Conservation (phyloP, 2,113 vertebrate genomes). For the Acrocephalus arundinaceus region DNA sequence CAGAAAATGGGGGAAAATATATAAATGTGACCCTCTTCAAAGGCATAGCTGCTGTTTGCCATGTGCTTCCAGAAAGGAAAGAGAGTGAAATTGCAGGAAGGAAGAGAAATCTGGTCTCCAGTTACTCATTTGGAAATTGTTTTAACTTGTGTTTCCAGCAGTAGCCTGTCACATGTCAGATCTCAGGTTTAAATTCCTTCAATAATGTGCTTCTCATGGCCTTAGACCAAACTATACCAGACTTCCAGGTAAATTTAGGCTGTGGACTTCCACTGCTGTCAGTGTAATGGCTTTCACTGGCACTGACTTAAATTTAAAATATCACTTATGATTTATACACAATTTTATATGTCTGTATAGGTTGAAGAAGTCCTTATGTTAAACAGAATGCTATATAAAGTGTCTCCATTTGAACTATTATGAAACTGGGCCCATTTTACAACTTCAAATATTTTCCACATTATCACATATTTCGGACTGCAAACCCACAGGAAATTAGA, state of each 20-base stretch:
- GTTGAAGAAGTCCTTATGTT: neutral
- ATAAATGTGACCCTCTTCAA: neutral
- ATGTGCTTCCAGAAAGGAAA: neutral
- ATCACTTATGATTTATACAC: neutral
- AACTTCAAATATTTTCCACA: constrained; percentile 33
- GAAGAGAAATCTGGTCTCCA: neutral
- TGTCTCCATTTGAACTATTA: neutral
- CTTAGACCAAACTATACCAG: neutral
- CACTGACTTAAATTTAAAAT: neutral
- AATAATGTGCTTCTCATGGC: neutral
- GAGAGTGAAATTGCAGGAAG: neutral
- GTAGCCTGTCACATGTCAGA: neutral
- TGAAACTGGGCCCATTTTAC: constrained; percentile 12
- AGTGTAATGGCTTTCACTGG: neutral
- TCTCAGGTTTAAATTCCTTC: neutral
- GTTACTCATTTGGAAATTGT: neutral
- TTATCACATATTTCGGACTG: neutral
- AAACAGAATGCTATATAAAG: neutral
- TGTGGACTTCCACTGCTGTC: neutral
- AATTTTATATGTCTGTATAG: neutral
- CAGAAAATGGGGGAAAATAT: neutral
- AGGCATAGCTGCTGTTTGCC: neutral
- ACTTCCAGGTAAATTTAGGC: neutral
- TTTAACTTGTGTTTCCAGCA: neutral
- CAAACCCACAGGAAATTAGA: neutral